Percentiles rank a stretch among this genome's conserved stretches.
phyloP scores from a whole-genome alignment of 2,888 invertebrate species.

The Hydrotaea diabolus region DNA sequence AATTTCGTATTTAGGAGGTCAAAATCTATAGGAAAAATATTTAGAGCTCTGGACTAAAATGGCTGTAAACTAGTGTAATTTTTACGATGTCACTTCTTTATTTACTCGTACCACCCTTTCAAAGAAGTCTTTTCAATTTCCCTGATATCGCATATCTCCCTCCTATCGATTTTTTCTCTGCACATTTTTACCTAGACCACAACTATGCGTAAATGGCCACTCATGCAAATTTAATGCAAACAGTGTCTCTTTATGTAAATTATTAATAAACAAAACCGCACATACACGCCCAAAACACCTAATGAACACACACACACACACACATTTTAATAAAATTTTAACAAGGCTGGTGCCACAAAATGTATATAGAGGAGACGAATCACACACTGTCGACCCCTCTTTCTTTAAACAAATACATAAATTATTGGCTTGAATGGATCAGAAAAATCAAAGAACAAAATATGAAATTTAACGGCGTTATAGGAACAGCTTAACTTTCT shows the following conservation, averaged over 20 bases:
- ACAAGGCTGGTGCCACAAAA: neutral
- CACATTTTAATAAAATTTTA: neutral
- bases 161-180: neutral
- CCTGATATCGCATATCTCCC: neutral
- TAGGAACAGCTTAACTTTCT: neutral
- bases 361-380: neutral
- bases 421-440: neutral
- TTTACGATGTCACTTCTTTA: too few relatives aligned
- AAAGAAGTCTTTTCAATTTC: too few relatives aligned
- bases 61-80: too few relatives aligned
- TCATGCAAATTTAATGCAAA: neutral
- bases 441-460: too few relatives aligned
- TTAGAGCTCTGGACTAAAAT: too few relatives aligned
- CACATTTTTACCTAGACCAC: neutral
- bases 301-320: conserved; percentile 20
- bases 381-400: neutral
- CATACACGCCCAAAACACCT: neutral
- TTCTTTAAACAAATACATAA: neutral
- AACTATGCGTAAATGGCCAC: conserved; percentile 6
- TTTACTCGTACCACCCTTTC: neutral
- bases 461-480: neutral
- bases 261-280: conserved; percentile 38
- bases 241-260: neutral
- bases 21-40: too few relatives aligned
- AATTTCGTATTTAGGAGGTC: too few relatives aligned